Evolutionary conservation across 1,140 invertebrate species (phyloP), one percentile per base, ranked within the genome.

Genomic region (Drosophila subpulchrella): DNA sequence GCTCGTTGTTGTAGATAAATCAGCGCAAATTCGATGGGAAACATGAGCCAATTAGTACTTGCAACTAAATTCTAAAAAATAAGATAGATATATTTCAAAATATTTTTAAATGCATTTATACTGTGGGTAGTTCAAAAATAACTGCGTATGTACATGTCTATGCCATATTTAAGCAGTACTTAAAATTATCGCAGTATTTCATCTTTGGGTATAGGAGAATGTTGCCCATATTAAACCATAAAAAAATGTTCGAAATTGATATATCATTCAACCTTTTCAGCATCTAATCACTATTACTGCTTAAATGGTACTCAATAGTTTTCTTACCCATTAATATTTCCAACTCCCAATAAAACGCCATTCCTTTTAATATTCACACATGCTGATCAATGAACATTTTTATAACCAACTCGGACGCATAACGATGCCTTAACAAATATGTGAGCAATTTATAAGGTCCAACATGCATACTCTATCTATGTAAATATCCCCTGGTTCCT

Each of bases 401-500:
- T 13, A 42, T 63, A 63, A 42, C 13, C 60, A 39, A 62, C 51
- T 41, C 0, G 17, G 8, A 56, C 12, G 34, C 20, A 7, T 7
- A 34, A 38, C 58, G 38, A 24, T 47, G 42, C 24, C 42, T 15
- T 11, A 41, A 13, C 10, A 38, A 66, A 39, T 50, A 62, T 62
- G 38, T 67, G 41, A 6, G 38, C 42, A n/a, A 42, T 54, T 53
- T 20, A 32, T 62, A 62, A 39, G 55, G 55, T 63, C 55, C 27
- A 34, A 63, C 55, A 63, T 46, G 36, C 39, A 42, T 34, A 20
- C 24, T 44, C 51, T 36, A 30, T 48, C 4, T 36, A 34, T 55
- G 59, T 50, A 71, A 71, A 71, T 71, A 71, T 71, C 41, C 41
- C 48, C 44, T 47, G 12, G 41, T 41, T 55, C 61, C 71, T 68